Base-by-base conservation (phyloP, 2,113 vertebrate species). In the Megatriorchis doriae region DNA sequence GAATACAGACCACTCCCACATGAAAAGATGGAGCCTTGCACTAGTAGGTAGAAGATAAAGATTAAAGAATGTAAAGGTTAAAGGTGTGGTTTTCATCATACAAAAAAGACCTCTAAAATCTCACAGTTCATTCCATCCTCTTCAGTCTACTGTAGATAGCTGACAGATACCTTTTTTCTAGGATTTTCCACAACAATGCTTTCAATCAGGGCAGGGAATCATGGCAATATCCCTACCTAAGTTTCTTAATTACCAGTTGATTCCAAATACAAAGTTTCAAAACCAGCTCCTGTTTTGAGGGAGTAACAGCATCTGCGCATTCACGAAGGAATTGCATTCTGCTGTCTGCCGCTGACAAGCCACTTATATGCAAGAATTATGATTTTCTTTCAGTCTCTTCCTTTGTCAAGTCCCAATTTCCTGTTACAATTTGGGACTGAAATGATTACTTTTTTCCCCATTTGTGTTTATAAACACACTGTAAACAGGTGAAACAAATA, bases 401-500 rank as follows among this genome's bases (percentile, higher is more conserved):
- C 62, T 93, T 84, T 43, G 23, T 61, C 48, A 93, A 95, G 62
- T 40, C 71, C 26, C 31, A 78, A 88, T 96, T 89, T 94, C 81
- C 68, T 62, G 3, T 77, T 61, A 65, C 66, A 93, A 50, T 81
- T 62, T 62, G 26, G 18, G 62, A n/a, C 48, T 72, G 85, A 83
- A 77, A 13, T 89, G 85, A 93, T 86, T 67, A 52, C 34, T 63
- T 93, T 74, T 86, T 53, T 7, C 18, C 48, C 34, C 25, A 13
- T 38, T 38, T 85, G 34, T 93, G 58, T 95, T 93, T 68, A 91
- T 56, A 89, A 92, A 86, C 43, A 72, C 27, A 32, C 26, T 56
- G 42, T 45, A 75, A 92, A 74, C 32, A 96, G 74, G 86, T 68
- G 65, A 95, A 93, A 87, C 48, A 94, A 97, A 82, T 53, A 61